Conservation (phyloP, 2,888 invertebrate species). For the Philonicus albiceps region DNA sequence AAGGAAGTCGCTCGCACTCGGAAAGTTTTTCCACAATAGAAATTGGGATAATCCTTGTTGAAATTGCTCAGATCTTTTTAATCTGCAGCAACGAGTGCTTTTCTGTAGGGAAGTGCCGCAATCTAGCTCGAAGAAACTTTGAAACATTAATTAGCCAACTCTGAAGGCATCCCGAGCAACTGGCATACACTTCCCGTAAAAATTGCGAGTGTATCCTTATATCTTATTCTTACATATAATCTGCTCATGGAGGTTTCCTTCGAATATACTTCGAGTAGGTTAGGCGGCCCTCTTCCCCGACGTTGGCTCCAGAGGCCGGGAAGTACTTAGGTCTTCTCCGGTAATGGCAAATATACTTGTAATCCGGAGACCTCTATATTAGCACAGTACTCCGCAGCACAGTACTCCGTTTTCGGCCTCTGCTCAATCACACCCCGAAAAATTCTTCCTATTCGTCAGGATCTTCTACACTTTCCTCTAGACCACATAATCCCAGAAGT, state of each 20-base stretch:
- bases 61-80: neutral
- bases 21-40: neutral
- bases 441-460: neutral
- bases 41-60: neutral
- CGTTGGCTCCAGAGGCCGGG: neutral
- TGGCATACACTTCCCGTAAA: neutral
- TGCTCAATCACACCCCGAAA: neutral
- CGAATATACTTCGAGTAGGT: neutral
- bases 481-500: conserved; percentile 28
- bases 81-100: neutral
- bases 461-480: neutral
- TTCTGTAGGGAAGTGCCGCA: neutral
- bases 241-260: neutral
- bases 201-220: neutral
- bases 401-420: neutral
- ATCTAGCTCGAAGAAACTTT: neutral
- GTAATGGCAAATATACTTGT: neutral
- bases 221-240: neutral
- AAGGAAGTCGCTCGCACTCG: neutral
- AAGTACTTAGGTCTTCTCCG: neutral
- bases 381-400: neutral
- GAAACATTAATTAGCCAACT: neutral
- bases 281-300: neutral
- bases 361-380: neutral
- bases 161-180: neutral